These are phyloP conservation scores for Eurytemora carolleeae DNA, from an alignment of 1,140 invertebrate species.

Conservation along the genomic window DNA sequence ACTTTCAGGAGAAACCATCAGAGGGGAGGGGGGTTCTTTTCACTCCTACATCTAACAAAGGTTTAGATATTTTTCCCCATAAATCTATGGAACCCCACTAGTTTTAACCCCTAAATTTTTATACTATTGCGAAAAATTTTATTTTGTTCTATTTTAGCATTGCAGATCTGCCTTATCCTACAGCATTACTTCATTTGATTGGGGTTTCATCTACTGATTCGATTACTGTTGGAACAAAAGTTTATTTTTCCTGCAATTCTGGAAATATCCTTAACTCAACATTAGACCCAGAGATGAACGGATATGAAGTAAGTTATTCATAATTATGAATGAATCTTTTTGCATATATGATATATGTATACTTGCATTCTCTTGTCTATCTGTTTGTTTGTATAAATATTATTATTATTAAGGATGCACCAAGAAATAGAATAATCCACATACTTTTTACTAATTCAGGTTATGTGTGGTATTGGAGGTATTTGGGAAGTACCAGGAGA, in stretches of 20 bases:
- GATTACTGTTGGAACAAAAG: background rate
- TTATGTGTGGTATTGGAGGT: background rate
- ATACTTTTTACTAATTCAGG: too few species aligned
- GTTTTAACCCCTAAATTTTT: too few species aligned
- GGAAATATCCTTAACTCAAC: background rate
- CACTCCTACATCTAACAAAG: too few species aligned
- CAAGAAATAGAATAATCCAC: too few species aligned
- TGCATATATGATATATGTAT: background rate
- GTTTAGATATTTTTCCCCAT: too few species aligned
- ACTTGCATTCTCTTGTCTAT: too few species aligned
- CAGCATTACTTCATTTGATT: background rate
- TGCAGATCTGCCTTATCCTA: background rate
- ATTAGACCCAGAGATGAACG: background rate
- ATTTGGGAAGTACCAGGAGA: background rate
- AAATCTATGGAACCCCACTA: too few species aligned
- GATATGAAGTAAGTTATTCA: background rate
- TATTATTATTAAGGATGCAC: too few species aligned
- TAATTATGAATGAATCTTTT: background rate
- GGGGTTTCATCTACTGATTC: background rate
- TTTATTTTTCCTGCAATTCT: background rate
- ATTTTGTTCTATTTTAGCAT: background rate
- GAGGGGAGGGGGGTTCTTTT: too few species aligned
- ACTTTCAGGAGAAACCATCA: too few species aligned
- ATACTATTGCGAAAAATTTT: background rate
- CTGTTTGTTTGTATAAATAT: too few species aligned